phyloP scores from a whole-genome alignment of 2,797 vertebrate species.

The Sciaenops ocellatus region DNA sequence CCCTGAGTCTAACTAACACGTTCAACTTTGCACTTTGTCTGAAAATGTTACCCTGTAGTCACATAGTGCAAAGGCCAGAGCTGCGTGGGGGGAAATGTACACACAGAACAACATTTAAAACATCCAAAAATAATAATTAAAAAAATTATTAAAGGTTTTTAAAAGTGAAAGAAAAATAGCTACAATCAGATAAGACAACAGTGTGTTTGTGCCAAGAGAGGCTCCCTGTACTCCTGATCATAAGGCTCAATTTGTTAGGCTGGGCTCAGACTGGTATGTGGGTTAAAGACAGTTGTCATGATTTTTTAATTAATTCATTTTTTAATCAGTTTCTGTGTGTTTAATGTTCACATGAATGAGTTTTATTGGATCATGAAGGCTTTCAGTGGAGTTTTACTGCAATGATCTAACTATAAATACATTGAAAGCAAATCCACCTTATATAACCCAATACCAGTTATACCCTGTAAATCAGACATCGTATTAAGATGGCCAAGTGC shows the following conservation, averaged over 20 bases:
- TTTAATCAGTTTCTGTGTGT: background rate
- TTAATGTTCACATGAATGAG: background rate
- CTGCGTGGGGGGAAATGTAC: constrained; percentile 5
- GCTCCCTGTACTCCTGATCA: constrained; percentile 65
- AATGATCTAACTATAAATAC: background rate
- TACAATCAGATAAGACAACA: constrained; percentile 35
- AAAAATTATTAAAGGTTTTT: background rate
- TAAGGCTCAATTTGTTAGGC: constrained; percentile 52
- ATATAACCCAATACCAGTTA: constrained; percentile 7
- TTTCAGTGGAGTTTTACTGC: background rate
- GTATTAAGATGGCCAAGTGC: constrained; percentile 74
- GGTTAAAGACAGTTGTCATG: background rate
- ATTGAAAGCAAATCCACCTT: background rate
- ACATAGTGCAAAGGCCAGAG: constrained; percentile 67
- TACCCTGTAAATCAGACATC: constrained; percentile 43
- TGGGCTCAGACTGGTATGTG: background rate
- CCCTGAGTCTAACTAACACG: constrained; percentile 45
- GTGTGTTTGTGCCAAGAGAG: constrained; percentile 47
- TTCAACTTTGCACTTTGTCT: constrained; percentile 14
- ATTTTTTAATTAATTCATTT: background rate
- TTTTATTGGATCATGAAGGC: background rate
- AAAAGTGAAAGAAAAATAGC: constrained; percentile 33
- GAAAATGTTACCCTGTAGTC: constrained; percentile 71
- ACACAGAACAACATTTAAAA: background rate
- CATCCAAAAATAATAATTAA: background rate